These are phyloP conservation scores for Phyllotreta cruciferae DNA, from an alignment of 2,888 invertebrate species.

Conservation along the genomic window DNA sequence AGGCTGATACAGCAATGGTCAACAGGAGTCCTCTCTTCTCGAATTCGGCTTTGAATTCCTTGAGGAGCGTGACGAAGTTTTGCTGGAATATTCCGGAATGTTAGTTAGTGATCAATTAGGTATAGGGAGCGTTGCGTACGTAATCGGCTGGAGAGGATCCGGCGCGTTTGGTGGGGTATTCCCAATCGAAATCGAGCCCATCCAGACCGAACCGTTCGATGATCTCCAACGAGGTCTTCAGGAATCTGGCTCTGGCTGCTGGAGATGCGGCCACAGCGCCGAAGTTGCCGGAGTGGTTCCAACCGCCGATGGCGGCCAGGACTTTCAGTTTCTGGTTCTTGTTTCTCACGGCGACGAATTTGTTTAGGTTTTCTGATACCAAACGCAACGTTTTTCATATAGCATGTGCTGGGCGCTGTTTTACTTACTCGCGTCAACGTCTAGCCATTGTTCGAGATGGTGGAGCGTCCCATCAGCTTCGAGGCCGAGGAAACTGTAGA, in stretches of 20 bases:
- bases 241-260: constrained; percentile 62
- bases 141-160: constrained; percentile 53
- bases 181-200: constrained; percentile 78
- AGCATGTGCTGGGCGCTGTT: too few relatives aligned
- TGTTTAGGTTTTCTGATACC: constrained; percentile 60
- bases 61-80: constrained; percentile 57
- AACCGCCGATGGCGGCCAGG: constrained; percentile 73
- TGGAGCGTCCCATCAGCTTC: constrained; percentile 24
- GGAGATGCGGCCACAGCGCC: constrained; percentile 61
- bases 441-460: constrained; percentile 35
- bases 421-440: constrained; percentile 36
- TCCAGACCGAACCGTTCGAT: constrained; percentile 68
- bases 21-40: constrained; percentile 63
- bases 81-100: constrained; percentile 34
- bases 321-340: constrained; percentile 64
- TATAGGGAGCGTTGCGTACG: constrained; percentile 38
- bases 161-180: constrained; percentile 70
- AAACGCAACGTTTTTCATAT: too few relatives aligned
- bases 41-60: constrained; percentile 66
- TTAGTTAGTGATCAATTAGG: not conserved
- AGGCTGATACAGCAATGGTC: constrained; percentile 69
- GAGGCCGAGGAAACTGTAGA: constrained; percentile 73
- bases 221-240: constrained; percentile 63
- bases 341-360: constrained; percentile 65
- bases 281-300: constrained; percentile 66